phyloP scores from a whole-genome alignment of 2,888 invertebrate species.

The Rhamnusium bicolor region DNA sequence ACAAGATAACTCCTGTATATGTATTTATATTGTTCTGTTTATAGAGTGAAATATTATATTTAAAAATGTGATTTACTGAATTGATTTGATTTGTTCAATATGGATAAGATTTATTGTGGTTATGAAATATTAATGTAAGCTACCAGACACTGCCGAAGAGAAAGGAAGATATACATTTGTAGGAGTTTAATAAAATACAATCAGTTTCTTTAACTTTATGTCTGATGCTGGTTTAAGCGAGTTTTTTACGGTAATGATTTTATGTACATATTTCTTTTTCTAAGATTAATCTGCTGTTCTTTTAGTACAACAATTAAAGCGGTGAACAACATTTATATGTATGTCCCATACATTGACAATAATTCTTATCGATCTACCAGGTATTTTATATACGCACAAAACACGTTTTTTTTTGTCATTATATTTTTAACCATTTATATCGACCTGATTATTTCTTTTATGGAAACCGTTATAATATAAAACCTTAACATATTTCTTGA shows the following conservation, averaged over 20 bases:
- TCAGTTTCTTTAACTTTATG: neutral
- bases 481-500: neutral
- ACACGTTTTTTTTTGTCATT: no score
- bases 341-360: neutral
- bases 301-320: neutral
- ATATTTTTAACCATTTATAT: no score
- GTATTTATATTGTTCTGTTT: no score
- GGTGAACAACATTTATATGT: neutral
- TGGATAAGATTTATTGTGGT: no score
- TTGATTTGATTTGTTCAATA: no score
- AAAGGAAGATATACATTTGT: neutral
- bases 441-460: neutral
- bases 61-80: no score
- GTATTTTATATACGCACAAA: neutral
- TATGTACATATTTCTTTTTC: neutral
- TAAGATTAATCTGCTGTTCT: neutral
- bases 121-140: neutral
- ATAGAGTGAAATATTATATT: no score
- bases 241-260: neutral
- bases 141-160: neutral
- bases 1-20: no score
- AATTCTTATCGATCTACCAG: neutral
- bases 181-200: neutral
- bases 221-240: neutral
- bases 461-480: neutral